Base-by-base conservation (phyloP, 2,888 invertebrate genomes). In the Cylindroiulus punctatus region DNA sequence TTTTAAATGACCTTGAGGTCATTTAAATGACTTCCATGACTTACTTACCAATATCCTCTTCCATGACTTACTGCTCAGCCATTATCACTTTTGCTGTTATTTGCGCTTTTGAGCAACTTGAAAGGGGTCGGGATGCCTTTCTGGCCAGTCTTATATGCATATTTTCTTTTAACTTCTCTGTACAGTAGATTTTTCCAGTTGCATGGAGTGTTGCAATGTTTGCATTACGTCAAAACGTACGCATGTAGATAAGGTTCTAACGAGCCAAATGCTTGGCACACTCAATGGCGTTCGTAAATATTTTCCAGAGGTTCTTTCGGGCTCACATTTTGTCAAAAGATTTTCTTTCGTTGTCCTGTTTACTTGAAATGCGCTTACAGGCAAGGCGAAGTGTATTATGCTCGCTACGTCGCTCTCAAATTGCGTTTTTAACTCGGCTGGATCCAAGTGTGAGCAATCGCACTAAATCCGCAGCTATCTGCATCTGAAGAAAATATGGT, bases 401-500 rank as follows among this genome's bases (percentile, higher is more conserved):
- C 17, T 76, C 76, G 76, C 76, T 30, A 76, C 76, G 76, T 10
- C 76, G 76, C 76, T 76, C 76, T 76, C 76, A 76, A 76, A 76
- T 76, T 76, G 76, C 76, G 76, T 76, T 76, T 76, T 76, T 76
- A 30, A 76, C 30, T 76, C 76, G 76, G 30, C 76, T 30, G 76
- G 76, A 76, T 76, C 76, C 76, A 30, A 76, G 76, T 76, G 76
- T 76, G 76, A 76, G 76, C 76, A 76, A 76, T 76, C 32, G 76
- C 76, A 10, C 76, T 30, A 76, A 76, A 76, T 76, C 30, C 76
- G 30, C 76, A n/a, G 76, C 30, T 76, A 76, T 76, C 76, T 76
- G 76, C 76, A 76, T 76, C 76, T 76, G 14, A 76, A n/a, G n/a
- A 76, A 76, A 76, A 76, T 76, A 76, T 76, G 76, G 76, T 76